phyloP scores from a whole-genome alignment of 1,140 invertebrate genomes.

The Bemisia tabaci region DNA sequence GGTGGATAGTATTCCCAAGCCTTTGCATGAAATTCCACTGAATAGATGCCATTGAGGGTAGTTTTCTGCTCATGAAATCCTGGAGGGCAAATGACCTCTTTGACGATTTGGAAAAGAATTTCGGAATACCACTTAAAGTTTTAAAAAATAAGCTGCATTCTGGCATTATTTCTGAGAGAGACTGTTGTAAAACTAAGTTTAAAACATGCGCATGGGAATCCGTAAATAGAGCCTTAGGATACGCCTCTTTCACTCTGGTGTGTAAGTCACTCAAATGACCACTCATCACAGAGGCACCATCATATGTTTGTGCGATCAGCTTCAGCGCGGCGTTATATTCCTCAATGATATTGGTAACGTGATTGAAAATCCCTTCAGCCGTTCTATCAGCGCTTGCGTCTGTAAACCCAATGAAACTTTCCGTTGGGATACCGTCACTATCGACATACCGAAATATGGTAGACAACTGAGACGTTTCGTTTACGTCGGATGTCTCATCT shows the following conservation, averaged over 20 bases:
- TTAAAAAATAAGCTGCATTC: too few relatives aligned
- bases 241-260: slow-evolving; percentile 10
- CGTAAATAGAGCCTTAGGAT: slow-evolving; percentile 14
- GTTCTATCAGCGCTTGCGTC: not conserved
- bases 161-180: too few relatives aligned
- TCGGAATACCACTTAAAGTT: too few relatives aligned
- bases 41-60: too few relatives aligned
- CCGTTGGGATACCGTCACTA: not conserved
- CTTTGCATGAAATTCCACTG: too few relatives aligned
- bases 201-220: slow-evolving; percentile 16
- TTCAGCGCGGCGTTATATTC: not conserved
- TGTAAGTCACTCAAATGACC: slow-evolving; percentile 6
- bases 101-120: too few relatives aligned
- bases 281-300: slow-evolving; percentile 13
- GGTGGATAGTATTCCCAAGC: too few relatives aligned
- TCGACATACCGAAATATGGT: slow-evolving; percentile 20
- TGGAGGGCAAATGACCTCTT: too few relatives aligned
- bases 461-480: slow-evolving; percentile 21
- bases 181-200: slow-evolving; percentile 10
- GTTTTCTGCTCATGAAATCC: too few relatives aligned
- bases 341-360: not conserved
- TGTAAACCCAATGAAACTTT: not conserved
- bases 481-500: slow-evolving; percentile 27
- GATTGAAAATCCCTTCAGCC: not conserved
- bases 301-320: slow-evolving; percentile 14